phyloP scores from a whole-genome alignment of 2,888 invertebrate species.

The Aphidius colemani region DNA sequence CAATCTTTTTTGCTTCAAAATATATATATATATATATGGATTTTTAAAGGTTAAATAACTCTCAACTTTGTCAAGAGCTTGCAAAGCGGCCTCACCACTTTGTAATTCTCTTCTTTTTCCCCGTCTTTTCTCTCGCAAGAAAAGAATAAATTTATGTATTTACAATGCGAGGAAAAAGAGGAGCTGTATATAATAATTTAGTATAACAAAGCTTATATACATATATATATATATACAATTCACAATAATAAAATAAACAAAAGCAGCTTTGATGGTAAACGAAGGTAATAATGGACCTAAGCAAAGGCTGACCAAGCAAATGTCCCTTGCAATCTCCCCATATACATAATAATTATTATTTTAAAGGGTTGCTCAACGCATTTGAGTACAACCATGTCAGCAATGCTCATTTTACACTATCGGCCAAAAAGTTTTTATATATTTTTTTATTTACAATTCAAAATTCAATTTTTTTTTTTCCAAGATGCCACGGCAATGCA shows the following conservation, averaged over 20 bases:
- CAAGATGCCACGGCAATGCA: too few relatives aligned
- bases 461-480: too few relatives aligned
- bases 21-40: too few relatives aligned
- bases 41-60: slow-evolving; percentile 12
- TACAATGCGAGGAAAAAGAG: background rate
- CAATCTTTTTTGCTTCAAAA: slow-evolving; percentile 13
- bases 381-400: slow-evolving; percentile 48
- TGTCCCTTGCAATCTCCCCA: slow-evolving; percentile 26
- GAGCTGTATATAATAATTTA: background rate
- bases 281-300: slow-evolving; percentile 52
- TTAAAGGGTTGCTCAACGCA: slow-evolving; percentile 29
- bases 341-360: slow-evolving; percentile 47
- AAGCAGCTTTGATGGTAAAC: background rate
- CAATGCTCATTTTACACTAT: slow-evolving; percentile 57
- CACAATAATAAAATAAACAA: background rate
- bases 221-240: too few relatives aligned
- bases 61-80: slow-evolving; percentile 9
- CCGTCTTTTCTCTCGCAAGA: too few relatives aligned
- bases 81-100: background rate
- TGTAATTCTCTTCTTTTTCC: too few relatives aligned
- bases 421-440: too few relatives aligned
- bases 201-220: background rate
- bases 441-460: slow-evolving; percentile 5
- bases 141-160: background rate
- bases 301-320: slow-evolving; percentile 59